Base-by-base conservation (phyloP, 92 coral and sea anemone species). In the Pocillopora meandrina region DNA sequence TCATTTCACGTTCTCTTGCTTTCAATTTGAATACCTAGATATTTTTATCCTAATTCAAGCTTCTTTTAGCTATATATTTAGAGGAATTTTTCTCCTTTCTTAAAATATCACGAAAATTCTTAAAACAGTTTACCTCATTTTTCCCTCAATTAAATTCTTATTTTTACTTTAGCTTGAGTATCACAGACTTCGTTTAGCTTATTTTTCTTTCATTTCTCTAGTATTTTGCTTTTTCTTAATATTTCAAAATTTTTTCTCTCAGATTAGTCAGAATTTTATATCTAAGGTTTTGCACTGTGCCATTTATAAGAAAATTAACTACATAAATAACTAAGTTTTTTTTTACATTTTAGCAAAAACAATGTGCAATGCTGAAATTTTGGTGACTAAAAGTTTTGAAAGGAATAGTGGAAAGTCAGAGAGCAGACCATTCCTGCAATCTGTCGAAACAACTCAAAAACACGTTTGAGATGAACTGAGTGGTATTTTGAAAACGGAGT, bases 221-320 rank as follows among this genome's bases (percentile, higher is more conserved):
- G n/a, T 23, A 4, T 15, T 49, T 17, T 34, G 14, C 42, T 36
- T 70, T 12, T 35, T 36, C 73, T 34, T 18, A 18, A 31, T 60
- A 34, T 75, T 76, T 19, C 42, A 69, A 69, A 19, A 33, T 76
- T 76, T 34, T 16, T 60, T 52, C 10, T 76, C 52, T 76, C 74
- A 70, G 19, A 70, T 34, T 20, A 49, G 14, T 70, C 23, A 19
- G 23, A 8, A 34, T 67, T 11, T 26, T 59, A 67, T 76, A 76
- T 76, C 61, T 76, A 19, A 16, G 26, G 58, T 76, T 70, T 76
- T 76, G 42, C 18, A 76, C 80, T 61, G 17, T 76, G 65, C 12
- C 13, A 68, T 76, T 76, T 76, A 60, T 68, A 60, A 75, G 79
- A 76, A 76, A 74, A 76, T 56, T 33, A 70, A 10, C 26, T 17